Conservation (phyloP, 2,797 vertebrate species). For the Cercopithecus mitis region DNA sequence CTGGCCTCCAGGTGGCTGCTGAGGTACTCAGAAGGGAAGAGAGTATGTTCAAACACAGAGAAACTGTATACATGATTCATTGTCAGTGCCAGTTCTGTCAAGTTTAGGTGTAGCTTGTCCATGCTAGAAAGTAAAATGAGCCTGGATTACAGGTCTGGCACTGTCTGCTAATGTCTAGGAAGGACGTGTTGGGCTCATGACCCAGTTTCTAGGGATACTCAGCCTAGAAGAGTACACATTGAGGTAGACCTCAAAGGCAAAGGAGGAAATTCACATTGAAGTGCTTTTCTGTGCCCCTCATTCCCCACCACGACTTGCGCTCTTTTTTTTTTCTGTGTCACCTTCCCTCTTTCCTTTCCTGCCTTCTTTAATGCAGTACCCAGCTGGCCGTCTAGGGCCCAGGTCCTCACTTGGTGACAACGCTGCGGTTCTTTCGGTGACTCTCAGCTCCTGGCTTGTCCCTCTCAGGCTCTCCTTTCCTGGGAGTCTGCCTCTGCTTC, state of each 20-base stretch:
- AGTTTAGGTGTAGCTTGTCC: slow-evolving; percentile 93
- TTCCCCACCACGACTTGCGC: not conserved
- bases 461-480: slow-evolving; percentile 89
- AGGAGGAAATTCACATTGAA: not conserved
- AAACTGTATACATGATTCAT: slow-evolving; percentile 88
- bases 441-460: slow-evolving; percentile 95
- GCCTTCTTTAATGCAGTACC: not conserved
- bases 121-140: slow-evolving; percentile 83
- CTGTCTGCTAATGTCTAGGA: not conserved
- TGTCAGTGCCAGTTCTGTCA: slow-evolving; percentile 91
- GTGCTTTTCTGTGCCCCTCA: not conserved
- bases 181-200: not conserved
- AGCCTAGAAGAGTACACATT: not conserved
- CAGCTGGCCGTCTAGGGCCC: not conserved
- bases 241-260: not conserved
- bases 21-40: slow-evolving; percentile 93
- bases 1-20: slow-evolving; percentile 91
- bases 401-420: slow-evolving; percentile 90
- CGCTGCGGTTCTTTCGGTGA: slow-evolving; percentile 90
- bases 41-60: slow-evolving; percentile 88
- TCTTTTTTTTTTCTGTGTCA: not conserved
- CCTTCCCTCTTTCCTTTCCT: not conserved
- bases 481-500: slow-evolving; percentile 86
- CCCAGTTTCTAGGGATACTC: not conserved
- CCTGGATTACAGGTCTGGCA: not conserved